Percentiles rank a stretch among this genome's conserved stretches.
phyloP scores from a whole-genome alignment of 2,888 invertebrate genomes.

The Amorpha juglandis region DNA sequence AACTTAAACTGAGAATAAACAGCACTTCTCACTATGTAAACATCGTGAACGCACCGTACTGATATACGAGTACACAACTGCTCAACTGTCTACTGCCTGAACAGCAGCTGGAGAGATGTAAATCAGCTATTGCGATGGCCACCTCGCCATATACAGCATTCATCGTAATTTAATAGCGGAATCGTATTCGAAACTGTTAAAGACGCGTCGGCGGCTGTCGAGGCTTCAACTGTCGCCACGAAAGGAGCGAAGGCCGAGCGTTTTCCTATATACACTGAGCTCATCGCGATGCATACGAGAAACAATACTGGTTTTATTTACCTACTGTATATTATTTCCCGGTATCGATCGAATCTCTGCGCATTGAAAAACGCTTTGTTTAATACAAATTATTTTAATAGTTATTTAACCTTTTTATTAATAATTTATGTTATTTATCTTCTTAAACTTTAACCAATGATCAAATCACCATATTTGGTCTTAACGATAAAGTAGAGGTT shows the following conservation, averaged over 20 bases:
- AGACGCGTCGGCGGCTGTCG: constrained; percentile 2
- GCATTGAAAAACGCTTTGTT: background rate
- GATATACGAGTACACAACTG: background rate
- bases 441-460: too few species aligned
- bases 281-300: background rate
- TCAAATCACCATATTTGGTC: too few species aligned
- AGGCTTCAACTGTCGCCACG: constrained; percentile 5
- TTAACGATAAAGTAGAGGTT: too few species aligned
- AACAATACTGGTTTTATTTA: constrained; percentile 4
- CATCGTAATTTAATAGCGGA: background rate
- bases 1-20: too few species aligned
- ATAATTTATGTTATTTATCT: too few species aligned
- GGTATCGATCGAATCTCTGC: background rate
- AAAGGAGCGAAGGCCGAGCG: constrained; percentile 8
- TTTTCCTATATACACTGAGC: background rate
- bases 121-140: background rate
- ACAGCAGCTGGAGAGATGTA: background rate
- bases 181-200: constrained; percentile 3
- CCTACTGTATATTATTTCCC: background rate
- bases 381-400: background rate
- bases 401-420: too few species aligned
- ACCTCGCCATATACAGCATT: background rate
- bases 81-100: background rate
- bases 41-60: too few species aligned
- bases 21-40: too few species aligned